A percentile compares a stretch with the other conserved stretches of the same genome.
Conservation (phyloP, 2,113 vertebrate genomes). For the Sylvilagus bachmani region DNA sequence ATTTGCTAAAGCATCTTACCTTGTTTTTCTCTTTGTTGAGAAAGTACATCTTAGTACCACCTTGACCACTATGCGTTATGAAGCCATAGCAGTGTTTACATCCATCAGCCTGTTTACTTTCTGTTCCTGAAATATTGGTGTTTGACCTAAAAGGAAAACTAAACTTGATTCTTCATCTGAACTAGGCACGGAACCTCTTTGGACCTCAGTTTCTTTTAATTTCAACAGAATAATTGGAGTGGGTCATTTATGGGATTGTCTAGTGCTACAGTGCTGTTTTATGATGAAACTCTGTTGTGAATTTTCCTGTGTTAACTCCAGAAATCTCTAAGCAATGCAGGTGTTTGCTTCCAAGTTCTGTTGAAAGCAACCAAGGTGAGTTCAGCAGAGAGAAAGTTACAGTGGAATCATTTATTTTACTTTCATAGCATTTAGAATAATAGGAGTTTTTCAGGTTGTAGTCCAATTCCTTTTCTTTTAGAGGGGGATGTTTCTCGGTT, state of each 20-base stretch:
- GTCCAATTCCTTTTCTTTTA: slow-evolving; percentile 36
- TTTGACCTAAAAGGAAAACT: not conserved
- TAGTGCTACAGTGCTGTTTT: slow-evolving; percentile 24
- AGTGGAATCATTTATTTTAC: not conserved
- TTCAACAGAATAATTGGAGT: not conserved
- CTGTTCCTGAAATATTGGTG: slow-evolving; percentile 5
- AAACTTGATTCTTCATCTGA: not conserved
- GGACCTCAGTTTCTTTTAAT: slow-evolving; percentile 41
- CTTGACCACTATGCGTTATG: not conserved
- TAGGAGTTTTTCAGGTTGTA: not conserved
- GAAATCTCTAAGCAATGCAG: not conserved
- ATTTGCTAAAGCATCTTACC: not conserved
- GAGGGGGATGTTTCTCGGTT: slow-evolving; percentile 19
- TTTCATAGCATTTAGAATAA: slow-evolving; percentile 44
- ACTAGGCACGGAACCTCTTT: not conserved
- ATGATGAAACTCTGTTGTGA: not conserved
- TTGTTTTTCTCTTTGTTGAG: slow-evolving; percentile 40
- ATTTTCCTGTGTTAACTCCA: not conserved
- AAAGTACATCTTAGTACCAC: not conserved
- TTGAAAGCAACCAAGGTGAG: not conserved
- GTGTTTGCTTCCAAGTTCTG: slow-evolving; percentile 29
- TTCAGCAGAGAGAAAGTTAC: slow-evolving; percentile 12
- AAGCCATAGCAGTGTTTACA: not conserved
- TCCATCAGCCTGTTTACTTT: not conserved
- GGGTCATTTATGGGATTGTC: not conserved